phyloP scores from a whole-genome alignment of 1,140 invertebrate species.

The Ostrea denselamellosa region DNA sequence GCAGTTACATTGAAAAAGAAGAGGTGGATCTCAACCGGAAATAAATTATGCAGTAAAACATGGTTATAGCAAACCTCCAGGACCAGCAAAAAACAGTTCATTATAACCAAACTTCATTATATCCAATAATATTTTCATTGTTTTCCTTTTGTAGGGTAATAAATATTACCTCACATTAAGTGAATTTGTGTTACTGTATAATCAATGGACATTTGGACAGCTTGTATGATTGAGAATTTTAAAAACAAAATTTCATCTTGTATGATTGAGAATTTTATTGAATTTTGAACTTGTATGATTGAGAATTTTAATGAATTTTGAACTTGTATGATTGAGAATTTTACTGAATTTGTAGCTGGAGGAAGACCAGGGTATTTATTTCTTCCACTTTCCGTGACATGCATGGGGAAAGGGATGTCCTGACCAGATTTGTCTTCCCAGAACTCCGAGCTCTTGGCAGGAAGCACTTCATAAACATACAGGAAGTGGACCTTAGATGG shows the following conservation, averaged over 20 bases:
- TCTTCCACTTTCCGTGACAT: conserved; percentile 81
- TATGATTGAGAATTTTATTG: background rate
- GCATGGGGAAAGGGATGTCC: conserved; percentile 80
- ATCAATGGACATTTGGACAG: too few relatives aligned
- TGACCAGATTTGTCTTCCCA: conserved; percentile 80
- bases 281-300: conserved; percentile 76
- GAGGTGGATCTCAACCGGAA: too few relatives aligned
- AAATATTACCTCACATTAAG: too few relatives aligned
- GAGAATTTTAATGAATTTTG: background rate
- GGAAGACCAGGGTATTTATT: conserved; percentile 80
- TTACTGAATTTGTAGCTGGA: conserved; percentile 73
- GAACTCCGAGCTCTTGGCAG: conserved; percentile 76
- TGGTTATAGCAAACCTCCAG: too few relatives aligned
- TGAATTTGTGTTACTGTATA: too few relatives aligned
- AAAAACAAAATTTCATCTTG: conserved; percentile 74
- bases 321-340: conserved; percentile 75
- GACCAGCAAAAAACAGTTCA: too few relatives aligned
- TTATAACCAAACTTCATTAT: too few relatives aligned
- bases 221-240: background rate
- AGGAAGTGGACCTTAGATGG: conserved; percentile 81
- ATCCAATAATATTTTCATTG: too few relatives aligned
- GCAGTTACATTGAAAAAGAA: too few relatives aligned
- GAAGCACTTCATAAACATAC: conserved; percentile 77
- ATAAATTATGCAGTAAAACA: too few relatives aligned
- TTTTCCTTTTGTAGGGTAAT: too few relatives aligned